Evolutionary conservation across 2,888 invertebrate genomes (phyloP), one percentile per base, ranked within the genome.

Genomic region (Caenorhabditis zanzibari): DNA sequence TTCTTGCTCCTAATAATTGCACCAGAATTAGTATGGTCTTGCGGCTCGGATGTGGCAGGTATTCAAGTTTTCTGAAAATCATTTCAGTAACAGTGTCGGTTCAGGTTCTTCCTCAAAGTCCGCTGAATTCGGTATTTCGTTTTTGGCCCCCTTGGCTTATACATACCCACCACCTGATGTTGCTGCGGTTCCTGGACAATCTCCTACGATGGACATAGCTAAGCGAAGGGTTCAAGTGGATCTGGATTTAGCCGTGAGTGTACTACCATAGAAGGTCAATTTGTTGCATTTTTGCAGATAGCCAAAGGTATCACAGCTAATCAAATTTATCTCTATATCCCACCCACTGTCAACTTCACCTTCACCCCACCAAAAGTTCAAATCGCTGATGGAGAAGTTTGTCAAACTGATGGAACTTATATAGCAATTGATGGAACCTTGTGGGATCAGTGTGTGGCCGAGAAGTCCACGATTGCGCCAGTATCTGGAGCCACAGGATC

Each of bases 101-200:
- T 28, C 10, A 69, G 81, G 81, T 0, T n/a, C 74, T 0, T 69
- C 81, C 10, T 68, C 69, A 0, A 61, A 19, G 0, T 52, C 74
- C n/a, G 74, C 81, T 14, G 44, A 74, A 26, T 81, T 81, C 56
- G 28, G 19, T 14, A 81, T 81, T 16, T 58, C 66, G 0, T 81
- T 74, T 22, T 74, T 81, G 22, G 52, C 79, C 2, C 81, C 81
- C n/a, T 10, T 81, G 2, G n/a, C 58, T n/a, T 81, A 81, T 32
- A 69, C 81, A 1, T 74, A 69, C 10, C 80, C 80, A 14, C 73
- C 73, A 12, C 52, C 73, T 10, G 73, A 66, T 2, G 56, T 24
- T 10, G 80, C 72, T 12, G 14, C 58, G 1, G 32, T 44, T 32
- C 56, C 66, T 2, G 81, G 63, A 35, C 81, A 81, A 19, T 68